Evolutionary conservation across 1,140 invertebrate species (phyloP).

Genomic region (Galendromus occidentalis): DNA sequence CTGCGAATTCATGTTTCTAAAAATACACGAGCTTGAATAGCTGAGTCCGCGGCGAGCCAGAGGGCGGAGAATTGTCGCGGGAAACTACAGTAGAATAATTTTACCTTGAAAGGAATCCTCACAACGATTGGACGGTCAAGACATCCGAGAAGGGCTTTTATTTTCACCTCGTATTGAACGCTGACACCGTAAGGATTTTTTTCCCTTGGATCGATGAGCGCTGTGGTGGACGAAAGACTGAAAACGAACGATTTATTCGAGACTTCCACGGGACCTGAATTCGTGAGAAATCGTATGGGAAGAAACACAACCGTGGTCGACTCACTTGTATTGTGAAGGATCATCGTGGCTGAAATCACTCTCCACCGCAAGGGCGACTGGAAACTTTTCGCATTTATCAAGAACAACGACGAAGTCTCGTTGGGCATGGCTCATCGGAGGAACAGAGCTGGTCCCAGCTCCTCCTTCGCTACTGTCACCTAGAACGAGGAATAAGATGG

Average conservation of each 20-base stretch:
- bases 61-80: background rate
- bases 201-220: constrained; percentile 12
- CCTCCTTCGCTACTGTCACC: constrained; percentile 8
- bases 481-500: background rate
- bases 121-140: constrained; percentile 17
- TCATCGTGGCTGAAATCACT: constrained; percentile 12
- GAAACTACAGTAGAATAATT: background rate
- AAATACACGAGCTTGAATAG: too few relatives aligned
- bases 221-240: constrained; percentile 15
- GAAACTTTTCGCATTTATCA: constrained; percentile 14
- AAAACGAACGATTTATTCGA: too few relatives aligned
- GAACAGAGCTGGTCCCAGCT: background rate
- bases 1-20: too few relatives aligned
- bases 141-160: constrained; percentile 18
- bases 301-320: background rate
- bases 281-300: background rate
- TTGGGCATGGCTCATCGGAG: constrained; percentile 3
- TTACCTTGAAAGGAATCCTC: constrained; percentile 17
- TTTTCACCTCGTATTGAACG: constrained; percentile 18
- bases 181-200: constrained; percentile 20
- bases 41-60: too few relatives aligned
- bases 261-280: background rate
- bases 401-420: constrained; percentile 16
- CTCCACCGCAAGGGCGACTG: constrained; percentile 18
- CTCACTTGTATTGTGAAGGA: background rate